These are phyloP conservation scores for Leptinotarsa defecta DNA, from an alignment of 1,140 invertebrate species.

Conservation along the genomic window DNA sequence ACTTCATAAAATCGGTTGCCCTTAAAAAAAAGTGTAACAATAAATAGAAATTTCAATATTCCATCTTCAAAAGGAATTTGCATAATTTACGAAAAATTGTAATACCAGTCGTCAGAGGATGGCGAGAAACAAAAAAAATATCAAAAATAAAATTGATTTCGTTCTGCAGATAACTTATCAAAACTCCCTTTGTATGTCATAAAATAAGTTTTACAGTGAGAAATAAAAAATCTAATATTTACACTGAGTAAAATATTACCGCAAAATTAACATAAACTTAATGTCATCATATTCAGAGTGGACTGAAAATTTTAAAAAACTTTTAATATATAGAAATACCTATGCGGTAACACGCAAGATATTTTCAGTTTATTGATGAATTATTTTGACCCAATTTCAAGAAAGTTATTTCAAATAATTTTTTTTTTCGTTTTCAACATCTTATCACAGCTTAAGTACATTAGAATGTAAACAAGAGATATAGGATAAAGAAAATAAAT, in stretches of 20 bases:
- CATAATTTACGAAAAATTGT: not conserved
- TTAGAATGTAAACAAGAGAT: too few species aligned
- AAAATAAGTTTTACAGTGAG: slow-evolving; percentile 20
- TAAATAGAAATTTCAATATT: slow-evolving; percentile 10
- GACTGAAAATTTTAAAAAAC: not conserved
- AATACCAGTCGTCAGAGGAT: slow-evolving; percentile 6
- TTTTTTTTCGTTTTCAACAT: too few species aligned
- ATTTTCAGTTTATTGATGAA: not conserved
- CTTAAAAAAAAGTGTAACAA: not conserved
- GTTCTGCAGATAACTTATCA: slow-evolving; percentile 38
- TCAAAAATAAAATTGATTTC: slow-evolving; percentile 38
- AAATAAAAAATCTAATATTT: slow-evolving; percentile 26
- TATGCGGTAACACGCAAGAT: not conserved
- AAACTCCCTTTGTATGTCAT: slow-evolving; percentile 41
- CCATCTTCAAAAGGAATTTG: not conserved
- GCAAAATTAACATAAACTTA: slow-evolving; percentile 35
- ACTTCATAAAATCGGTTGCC: slow-evolving; percentile 15
- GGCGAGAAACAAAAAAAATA: slow-evolving; percentile 21
- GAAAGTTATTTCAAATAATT: not conserved
- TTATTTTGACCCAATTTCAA: slow-evolving; percentile 12
- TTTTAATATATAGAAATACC: not conserved
- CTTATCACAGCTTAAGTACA: too few species aligned
- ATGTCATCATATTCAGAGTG: slow-evolving; percentile 10
- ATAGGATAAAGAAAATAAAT: too few species aligned
- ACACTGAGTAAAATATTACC: slow-evolving; percentile 48